phyloP scores from a whole-genome alignment of 1,140 invertebrate genomes.

The Bombus sibiricus region DNA sequence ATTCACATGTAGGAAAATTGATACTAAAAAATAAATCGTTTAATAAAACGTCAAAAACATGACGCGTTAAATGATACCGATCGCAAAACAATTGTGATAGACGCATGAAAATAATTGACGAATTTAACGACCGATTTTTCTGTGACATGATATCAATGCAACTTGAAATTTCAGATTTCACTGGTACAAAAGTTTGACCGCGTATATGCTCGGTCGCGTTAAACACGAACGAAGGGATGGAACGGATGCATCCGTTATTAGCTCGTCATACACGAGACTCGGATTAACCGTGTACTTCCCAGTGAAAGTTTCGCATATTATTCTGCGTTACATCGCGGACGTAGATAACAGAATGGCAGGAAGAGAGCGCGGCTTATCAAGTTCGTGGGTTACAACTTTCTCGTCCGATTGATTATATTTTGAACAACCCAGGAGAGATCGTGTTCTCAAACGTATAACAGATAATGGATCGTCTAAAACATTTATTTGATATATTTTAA shows the following conservation, averaged over 20 bases:
- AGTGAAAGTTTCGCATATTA: conserved; percentile 62
- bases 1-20: background rate
- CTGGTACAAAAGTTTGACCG: background rate
- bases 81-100: background rate
- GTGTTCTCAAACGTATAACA: background rate
- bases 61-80: background rate
- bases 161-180: conserved; percentile 23
- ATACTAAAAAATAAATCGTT: background rate
- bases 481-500: background rate
- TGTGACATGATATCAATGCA: background rate
- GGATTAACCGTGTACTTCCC: conserved; percentile 56
- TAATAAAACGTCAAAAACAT: background rate
- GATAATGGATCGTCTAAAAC: background rate
- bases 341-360: conserved; percentile 60
- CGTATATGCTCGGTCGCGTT: background rate
- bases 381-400: conserved; percentile 45
- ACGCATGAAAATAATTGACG: background rate
- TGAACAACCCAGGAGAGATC: background rate
- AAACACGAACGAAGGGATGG: background rate
- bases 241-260: conserved; percentile 44
- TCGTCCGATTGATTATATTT: conserved; percentile 49
- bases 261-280: conserved; percentile 23
- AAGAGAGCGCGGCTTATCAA: conserved; percentile 51
- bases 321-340: conserved; percentile 47
- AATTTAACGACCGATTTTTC: background rate